Evolutionary conservation across 2,888 invertebrate species (phyloP).

Genomic region (Electrophaes corylata): DNA sequence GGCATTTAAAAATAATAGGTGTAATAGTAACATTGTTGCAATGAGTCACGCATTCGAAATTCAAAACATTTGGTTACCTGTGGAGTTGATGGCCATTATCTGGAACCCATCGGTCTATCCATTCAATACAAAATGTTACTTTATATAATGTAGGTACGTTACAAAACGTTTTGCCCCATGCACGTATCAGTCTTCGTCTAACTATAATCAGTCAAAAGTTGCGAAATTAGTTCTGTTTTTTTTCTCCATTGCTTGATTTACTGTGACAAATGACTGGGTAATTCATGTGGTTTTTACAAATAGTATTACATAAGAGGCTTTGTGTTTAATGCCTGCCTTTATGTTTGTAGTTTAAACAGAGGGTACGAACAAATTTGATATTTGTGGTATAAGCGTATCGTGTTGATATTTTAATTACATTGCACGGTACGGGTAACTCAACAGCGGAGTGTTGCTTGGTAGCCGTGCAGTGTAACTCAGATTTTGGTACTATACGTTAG

Average conservation of each 20-base stretch:
- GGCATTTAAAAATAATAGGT: neutral
- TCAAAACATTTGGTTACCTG: slow-evolving; percentile 25
- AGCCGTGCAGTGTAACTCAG: too few relatives aligned
- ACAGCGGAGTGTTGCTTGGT: too few relatives aligned
- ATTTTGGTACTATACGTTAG: too few relatives aligned
- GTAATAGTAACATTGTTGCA: neutral
- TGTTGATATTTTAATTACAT: too few relatives aligned
- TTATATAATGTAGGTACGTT: slow-evolving; percentile 62
- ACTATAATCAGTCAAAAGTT: slow-evolving; percentile 55
- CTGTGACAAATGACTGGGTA: slow-evolving; percentile 37
- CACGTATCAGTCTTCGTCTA: slow-evolving; percentile 51
- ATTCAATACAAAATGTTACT: slow-evolving; percentile 44
- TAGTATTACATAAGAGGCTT: slow-evolving; percentile 16
- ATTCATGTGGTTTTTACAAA: slow-evolving; percentile 18
- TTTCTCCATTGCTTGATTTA: slow-evolving; percentile 43
- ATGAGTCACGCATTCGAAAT: slow-evolving; percentile 12
- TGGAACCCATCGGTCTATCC: slow-evolving; percentile 44
- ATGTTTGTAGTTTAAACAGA: neutral
- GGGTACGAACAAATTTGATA: too few relatives aligned
- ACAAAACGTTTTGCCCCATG: slow-evolving; percentile 67
- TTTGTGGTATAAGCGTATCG: too few relatives aligned
- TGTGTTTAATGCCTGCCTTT: slow-evolving; percentile 2
- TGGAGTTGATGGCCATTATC: slow-evolving; percentile 9
- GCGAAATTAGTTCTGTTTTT: slow-evolving; percentile 52
- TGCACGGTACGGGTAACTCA: too few relatives aligned